Evolutionary conservation across 2,797 vertebrate species (phyloP).

Genomic region (Carapus acus): DNA sequence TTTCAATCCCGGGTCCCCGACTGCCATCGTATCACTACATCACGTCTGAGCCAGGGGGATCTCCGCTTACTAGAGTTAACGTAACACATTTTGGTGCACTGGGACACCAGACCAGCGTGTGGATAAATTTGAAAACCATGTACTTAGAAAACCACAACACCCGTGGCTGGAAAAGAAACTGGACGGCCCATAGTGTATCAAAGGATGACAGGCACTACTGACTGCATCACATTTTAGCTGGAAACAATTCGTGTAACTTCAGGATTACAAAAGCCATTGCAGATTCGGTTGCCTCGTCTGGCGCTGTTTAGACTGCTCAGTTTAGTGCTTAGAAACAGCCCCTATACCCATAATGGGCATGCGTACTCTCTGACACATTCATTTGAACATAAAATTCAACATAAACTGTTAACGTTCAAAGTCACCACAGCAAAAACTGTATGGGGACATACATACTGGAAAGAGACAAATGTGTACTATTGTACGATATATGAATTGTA

Average conservation of each 20-base stretch:
- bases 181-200: constrained; percentile 21
- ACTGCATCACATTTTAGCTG: constrained; percentile 31
- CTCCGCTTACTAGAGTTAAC: too few species aligned
- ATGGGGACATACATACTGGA: too few species aligned
- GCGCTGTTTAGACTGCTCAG: constrained; percentile 18
- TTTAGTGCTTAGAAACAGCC: constrained; percentile 26
- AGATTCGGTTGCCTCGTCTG: constrained; percentile 36
- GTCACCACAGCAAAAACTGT: neutral
- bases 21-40: constrained; percentile 37
- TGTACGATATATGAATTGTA: too few species aligned
- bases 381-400: too few species aligned
- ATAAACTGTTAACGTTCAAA: too few species aligned
- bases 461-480: too few species aligned
- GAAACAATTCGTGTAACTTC: constrained; percentile 36
- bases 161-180: constrained; percentile 6
- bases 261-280: constrained; percentile 37
- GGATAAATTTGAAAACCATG: neutral
- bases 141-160: constrained; percentile 4
- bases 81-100: neutral
- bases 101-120: constrained; percentile 2
- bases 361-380: constrained; percentile 6
- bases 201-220: constrained; percentile 25
- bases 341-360: constrained; percentile 5
- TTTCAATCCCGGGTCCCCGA: constrained; percentile 22
- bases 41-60: constrained; percentile 51